Evolutionary conservation across 1,140 invertebrate genomes (phyloP).

Genomic region (Acromyrmex charruanus): DNA sequence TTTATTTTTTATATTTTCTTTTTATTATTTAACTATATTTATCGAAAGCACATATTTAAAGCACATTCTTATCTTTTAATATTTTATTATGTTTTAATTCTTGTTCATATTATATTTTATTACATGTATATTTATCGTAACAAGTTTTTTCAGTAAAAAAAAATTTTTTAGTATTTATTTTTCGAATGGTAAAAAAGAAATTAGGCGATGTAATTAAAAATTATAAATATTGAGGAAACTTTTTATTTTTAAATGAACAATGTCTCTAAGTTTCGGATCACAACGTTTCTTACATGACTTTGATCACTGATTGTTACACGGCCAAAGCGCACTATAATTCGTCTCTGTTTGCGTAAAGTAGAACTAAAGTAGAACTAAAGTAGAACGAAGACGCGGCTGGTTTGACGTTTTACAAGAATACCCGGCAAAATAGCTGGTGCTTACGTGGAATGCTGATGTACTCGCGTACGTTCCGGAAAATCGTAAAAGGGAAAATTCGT

Average conservation of each 20-base stretch:
- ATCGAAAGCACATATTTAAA: too few relatives aligned
- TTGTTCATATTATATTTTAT: too few relatives aligned
- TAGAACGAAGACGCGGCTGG: slow-evolving; percentile 22
- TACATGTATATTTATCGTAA: too few relatives aligned
- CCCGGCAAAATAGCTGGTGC: slow-evolving; percentile 25
- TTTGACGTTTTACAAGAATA: slow-evolving; percentile 27
- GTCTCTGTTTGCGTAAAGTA: slow-evolving; percentile 17
- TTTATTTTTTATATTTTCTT: too few relatives aligned
- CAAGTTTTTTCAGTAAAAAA: too few relatives aligned
- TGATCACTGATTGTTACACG: neutral
- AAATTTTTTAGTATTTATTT: too few relatives aligned
- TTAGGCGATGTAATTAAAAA: neutral
- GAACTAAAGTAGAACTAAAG: neutral
- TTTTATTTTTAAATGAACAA: neutral
- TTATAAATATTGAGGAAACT: neutral
- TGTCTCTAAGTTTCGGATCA: neutral
- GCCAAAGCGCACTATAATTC: neutral
- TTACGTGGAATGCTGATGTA: slow-evolving; percentile 45
- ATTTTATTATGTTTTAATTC: too few relatives aligned
- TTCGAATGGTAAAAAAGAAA: too few relatives aligned
- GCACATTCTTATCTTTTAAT: too few relatives aligned
- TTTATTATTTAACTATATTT: too few relatives aligned
- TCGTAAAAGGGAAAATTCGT: slow-evolving; percentile 59
- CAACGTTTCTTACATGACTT: slow-evolving; percentile 2
- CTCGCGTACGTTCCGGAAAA: slow-evolving; percentile 36